Evolutionary conservation across 2,797 vertebrate genomes (phyloP), one percentile per base, ranked within the genome.

Genomic region (Serranus cabrilla): DNA sequence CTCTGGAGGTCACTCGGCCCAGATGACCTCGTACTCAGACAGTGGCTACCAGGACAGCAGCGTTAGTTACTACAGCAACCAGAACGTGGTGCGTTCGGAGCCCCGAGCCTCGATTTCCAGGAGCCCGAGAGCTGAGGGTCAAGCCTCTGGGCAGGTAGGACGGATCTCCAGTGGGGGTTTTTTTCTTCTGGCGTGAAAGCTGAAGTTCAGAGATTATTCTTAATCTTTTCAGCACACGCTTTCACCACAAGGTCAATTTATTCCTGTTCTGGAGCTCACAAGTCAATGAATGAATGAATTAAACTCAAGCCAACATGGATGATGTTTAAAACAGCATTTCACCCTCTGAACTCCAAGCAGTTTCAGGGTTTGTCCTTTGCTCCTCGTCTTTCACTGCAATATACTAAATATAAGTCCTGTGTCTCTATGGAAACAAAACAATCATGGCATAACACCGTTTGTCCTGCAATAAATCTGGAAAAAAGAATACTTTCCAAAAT

Each of bases 1-100:
- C 80, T 99, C 97, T 6, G 91, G 96, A 56, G 97, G 96, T 85
- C 98, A 98, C 91, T 99, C 98, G 0, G 97, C 96, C 37, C 98
- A 98, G 79, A 97, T 99, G 97, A 98, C 98, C 88, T 99, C 98
- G 0, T 99, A 99, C 40, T 97, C 97, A 0, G 98, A 99, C 93
- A 99, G 98, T 65, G 98, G 98, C 69, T 99, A 99, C 93, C 98
- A 99, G 87, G 98, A 99, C 95, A 96, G 97, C 84, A 96, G 96
- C 74, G 95, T 93, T 0, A 93, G 96, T 92, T 98, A 98, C 71
- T 97, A 97, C 86, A 98, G 97, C 91, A 94, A 92, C 90, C 97
- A 98, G 82, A 98, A 95, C 60, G 85, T 96, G 86, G 97, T 92
- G 88, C 97, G 97, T 65, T 91, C 95, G 1, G 97, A 98, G 84